Conservation (phyloP, 2,888 invertebrate genomes). For the Timandra comae region DNA sequence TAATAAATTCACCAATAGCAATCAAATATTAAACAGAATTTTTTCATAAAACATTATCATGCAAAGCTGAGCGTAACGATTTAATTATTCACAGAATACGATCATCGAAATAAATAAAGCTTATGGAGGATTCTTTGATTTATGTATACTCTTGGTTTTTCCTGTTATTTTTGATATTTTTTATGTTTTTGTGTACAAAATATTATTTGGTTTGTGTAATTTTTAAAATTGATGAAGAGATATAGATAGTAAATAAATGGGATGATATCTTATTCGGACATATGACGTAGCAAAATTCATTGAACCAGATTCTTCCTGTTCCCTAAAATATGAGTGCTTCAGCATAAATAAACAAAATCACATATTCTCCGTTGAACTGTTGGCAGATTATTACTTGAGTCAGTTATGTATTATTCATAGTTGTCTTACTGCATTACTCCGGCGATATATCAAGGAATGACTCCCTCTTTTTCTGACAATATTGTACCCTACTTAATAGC, state of each 20-base stretch:
- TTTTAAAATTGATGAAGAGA: no score
- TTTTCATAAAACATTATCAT: conserved; percentile 13
- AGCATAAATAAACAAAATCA: conserved; percentile 31
- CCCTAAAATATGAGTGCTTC: conserved; percentile 19
- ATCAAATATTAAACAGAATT: conserved; percentile 9
- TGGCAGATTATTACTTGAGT: conserved; percentile 55
- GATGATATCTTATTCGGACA: no score
- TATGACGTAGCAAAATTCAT: conserved; percentile 4
- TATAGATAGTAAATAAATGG: no score
- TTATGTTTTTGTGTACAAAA: no score
- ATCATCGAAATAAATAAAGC: conserved; percentile 2
- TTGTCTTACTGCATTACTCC: conserved; percentile 50
- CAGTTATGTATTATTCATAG: conserved; percentile 67
- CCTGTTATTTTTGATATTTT: no score
- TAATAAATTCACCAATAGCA: conserved; percentile 24
- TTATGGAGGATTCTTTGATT: neutral
- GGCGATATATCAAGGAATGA: conserved; percentile 49
- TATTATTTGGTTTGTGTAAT: no score
- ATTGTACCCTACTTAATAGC: no score
- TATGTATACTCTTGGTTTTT: no score
- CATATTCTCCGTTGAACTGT: conserved; percentile 43
- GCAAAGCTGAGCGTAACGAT: conserved; percentile 4
- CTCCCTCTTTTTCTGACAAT: conserved; percentile 40
- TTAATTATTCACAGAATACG: conserved; percentile 1
- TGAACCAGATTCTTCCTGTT: conserved; percentile 15